Conservation (phyloP, 2,113 vertebrate species). For the Chascanopsetta lugubris region DNA sequence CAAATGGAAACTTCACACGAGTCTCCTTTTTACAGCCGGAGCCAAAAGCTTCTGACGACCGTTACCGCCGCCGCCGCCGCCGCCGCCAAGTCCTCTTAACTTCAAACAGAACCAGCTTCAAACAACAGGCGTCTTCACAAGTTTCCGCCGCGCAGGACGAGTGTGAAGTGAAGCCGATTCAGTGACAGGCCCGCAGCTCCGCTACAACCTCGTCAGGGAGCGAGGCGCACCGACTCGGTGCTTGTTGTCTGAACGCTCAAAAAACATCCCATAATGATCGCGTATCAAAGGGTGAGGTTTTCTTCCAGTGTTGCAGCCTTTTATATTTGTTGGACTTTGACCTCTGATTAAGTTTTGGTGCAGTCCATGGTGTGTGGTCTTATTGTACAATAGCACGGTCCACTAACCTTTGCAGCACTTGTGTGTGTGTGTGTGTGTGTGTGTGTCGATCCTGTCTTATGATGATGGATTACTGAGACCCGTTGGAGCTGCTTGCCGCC, state of each 20-base stretch:
- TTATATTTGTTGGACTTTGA: background rate
- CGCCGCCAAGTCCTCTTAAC: constrained; percentile 18
- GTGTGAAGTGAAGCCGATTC: constrained; percentile 36
- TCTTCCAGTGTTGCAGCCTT: background rate
- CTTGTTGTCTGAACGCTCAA: background rate
- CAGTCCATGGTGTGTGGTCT: constrained; percentile 35
- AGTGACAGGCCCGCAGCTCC: constrained; percentile 19
- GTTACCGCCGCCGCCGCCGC: constrained; percentile 17
- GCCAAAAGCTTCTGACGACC: constrained; percentile 3
- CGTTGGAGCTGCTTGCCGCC: constrained; percentile 56
- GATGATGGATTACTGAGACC: constrained; percentile 72
- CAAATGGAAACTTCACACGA: constrained; percentile 12
- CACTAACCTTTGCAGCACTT: constrained; percentile 24
- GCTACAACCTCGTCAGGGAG: constrained; percentile 2
- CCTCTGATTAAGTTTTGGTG: constrained; percentile 13
- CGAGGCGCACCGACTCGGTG: background rate
- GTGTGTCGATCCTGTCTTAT: constrained; percentile 45
- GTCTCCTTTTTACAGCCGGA: constrained; percentile 27
- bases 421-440: constrained; percentile 1
- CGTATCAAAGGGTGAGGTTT: too few species aligned
- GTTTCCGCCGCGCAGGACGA: constrained; percentile 23
- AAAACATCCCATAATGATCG: background rate
- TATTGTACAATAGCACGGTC: constrained; percentile 29
- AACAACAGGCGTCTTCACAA: constrained; percentile 10
- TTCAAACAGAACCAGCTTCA: constrained; percentile 43